phyloP scores from a whole-genome alignment of 2,113 vertebrate genomes.

The Dendropsophus ebraccatus region DNA sequence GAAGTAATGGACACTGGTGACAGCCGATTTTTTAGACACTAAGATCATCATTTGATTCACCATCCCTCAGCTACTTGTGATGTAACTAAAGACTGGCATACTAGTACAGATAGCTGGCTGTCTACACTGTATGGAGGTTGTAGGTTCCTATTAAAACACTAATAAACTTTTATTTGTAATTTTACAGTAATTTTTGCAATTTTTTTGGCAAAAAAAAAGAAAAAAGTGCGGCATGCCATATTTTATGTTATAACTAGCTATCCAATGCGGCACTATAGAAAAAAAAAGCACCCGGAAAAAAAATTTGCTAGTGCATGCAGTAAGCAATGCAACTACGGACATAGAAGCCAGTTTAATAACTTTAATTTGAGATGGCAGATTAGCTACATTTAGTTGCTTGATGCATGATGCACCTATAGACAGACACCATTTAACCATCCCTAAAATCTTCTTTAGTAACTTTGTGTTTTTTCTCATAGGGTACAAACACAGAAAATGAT shows the following conservation, averaged over 20 bases:
- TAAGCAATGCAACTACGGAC: conserved; percentile 7
- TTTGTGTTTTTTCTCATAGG: conserved; percentile 72
- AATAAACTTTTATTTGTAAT: neutral
- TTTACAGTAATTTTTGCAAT: neutral
- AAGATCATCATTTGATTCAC: neutral
- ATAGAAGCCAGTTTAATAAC: conserved; percentile 1
- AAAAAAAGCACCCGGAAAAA: neutral
- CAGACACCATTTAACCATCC: neutral
- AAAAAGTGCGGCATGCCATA: neutral
- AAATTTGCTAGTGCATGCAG: conserved; percentile 34
- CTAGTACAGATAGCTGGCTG: neutral
- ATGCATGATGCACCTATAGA: conserved; percentile 64
- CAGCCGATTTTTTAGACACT: neutral
- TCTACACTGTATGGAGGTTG: neutral
- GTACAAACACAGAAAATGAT: conserved; percentile 85
- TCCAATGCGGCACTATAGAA: neutral
- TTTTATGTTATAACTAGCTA: neutral
- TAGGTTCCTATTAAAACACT: neutral
- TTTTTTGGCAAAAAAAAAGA: neutral
- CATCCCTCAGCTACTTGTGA: neutral
- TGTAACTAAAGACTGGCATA: neutral
- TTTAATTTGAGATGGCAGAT: neutral
- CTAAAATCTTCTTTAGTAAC: neutral
- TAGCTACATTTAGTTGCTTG: conserved; percentile 67
- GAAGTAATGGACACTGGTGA: neutral